Base-by-base conservation (phyloP, 2,888 invertebrate genomes). In the Cataglyphis altisquamis region DNA sequence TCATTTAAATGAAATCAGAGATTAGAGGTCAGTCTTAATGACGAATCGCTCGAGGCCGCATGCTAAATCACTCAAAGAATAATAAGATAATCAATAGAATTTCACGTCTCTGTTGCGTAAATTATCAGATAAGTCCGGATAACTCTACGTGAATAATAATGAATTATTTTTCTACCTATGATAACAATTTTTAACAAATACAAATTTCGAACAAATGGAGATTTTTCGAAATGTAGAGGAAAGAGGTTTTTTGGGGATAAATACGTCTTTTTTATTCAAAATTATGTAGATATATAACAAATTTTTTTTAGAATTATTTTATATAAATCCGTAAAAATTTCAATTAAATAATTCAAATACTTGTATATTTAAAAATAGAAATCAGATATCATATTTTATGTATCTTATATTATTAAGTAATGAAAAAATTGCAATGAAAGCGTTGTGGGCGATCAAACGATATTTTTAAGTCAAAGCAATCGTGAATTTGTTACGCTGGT, bases 31-130 rank as follows among this genome's bases (percentile, higher is more conserved):
- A 36, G 32, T 36, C 32, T 36, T 36, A 36, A 36, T 6, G 32
- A 36, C 32, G 32, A 36, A 36, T 36, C 32, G 32, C 4, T 85
- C 81, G 80, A 88, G 82, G 77, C 78, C 75, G 15, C 6, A 6
- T 36, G 32, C 45, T 73, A 81, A 74, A 84, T 63, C 67, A 36
- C 29, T 4, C n/a, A 45, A 36, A 36, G 32, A 64, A 32, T 55
- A 75, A 60, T 32, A 45, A 15, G 32, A 62, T 5, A 63, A 36
- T 39, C 10, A 74, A 3, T 55, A 8, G 9, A 66, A 66, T 55
- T 55, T 39, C 0, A 66, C 36, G 66, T 66, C 15, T 25, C 12
- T 8, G n/a, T 12, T 8, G 1, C 18, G 0, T 57, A 55, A 77
- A 55, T 18, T 18, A 18, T 1, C 12, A 32, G 5, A 63, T 36